Evolutionary conservation across 2,888 invertebrate species (phyloP), one percentile per base, ranked within the genome.

Genomic region (Euphydryas editha): DNA sequence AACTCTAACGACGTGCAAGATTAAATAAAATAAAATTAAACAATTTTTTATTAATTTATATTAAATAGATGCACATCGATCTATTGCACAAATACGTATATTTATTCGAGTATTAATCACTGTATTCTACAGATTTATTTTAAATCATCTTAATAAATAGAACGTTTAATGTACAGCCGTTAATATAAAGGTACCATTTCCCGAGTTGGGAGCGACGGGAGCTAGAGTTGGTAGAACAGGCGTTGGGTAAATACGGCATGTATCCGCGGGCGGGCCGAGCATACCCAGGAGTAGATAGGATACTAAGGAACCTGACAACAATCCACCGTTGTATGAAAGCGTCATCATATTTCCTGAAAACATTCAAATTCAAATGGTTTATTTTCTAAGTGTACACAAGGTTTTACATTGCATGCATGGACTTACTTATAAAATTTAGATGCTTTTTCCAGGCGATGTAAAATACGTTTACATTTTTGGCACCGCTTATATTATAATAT

Each of bases 301-400:
- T 61, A 97, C 95, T 18, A 97, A 86, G 0, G 98, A 96, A 1
- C 98, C 98, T 0, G 96, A 94, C 0, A 97, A 96, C 59, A 98
- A 91, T 0, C 98, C 98, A 46, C 97, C 94, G 84, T 97, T 98
- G 87, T 98, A 98, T 0, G 97, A 97, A 2, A 98, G 84, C 0
- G 98, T 98, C 98, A 98, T 98, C 87, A 98, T 97, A 82, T 98
- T 98, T 57, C 97, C 97, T 96, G 90, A 47, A 84, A 87, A 67
- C 5, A 62, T 24, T 49, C n/a, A n/a, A n/a, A n/a, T n/a, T n/a
- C n/a, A n/a, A n/a, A n/a, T n/a, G n/a, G n/a, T n/a, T n/a, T n/a
- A n/a, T n/a, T n/a, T n/a, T n/a, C n/a, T n/a, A n/a, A n/a, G n/a
- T n/a, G n/a, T n/a, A n/a, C n/a, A n/a, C n/a, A 49, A 39, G n/a